Conservation (phyloP, 2,888 invertebrate species). For the Microplitis manilae region DNA sequence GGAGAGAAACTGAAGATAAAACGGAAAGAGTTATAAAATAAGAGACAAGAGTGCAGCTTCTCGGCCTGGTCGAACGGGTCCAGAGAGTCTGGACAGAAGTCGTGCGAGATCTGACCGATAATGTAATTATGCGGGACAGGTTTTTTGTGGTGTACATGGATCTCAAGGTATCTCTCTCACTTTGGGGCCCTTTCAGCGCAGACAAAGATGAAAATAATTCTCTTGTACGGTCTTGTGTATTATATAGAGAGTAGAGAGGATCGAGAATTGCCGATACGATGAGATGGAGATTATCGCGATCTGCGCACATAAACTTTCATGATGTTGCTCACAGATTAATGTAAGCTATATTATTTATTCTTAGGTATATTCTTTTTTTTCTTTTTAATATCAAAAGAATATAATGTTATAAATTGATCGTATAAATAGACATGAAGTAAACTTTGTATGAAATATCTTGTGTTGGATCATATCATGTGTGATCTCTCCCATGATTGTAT, state of each 20-base stretch:
- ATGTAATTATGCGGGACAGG: slow-evolving; percentile 66
- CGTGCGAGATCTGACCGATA: slow-evolving; percentile 64
- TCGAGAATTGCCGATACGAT: slow-evolving; percentile 19
- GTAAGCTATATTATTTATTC: background rate
- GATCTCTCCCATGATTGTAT: background rate
- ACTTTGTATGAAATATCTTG: background rate
- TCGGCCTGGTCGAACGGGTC: slow-evolving; percentile 41
- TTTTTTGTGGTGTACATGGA: slow-evolving; percentile 57
- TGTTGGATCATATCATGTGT: background rate
- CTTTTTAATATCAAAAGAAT: background rate
- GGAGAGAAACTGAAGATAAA: background rate
- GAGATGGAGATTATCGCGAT: slow-evolving; percentile 35
- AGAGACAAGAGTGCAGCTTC: slow-evolving; percentile 6
- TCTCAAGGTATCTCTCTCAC: slow-evolving; percentile 39
- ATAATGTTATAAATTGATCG: background rate
- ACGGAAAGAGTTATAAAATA: background rate
- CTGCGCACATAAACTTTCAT: slow-evolving; percentile 14
- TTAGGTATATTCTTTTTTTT: background rate
- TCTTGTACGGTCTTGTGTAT: slow-evolving; percentile 29
- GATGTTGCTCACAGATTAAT: slow-evolving; percentile 1
- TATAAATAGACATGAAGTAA: background rate
- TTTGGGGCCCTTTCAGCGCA: slow-evolving; percentile 32
- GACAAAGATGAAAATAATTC: slow-evolving; percentile 32
- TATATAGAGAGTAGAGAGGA: slow-evolving; percentile 28
- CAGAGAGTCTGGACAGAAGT: slow-evolving; percentile 57